These are phyloP conservation scores for Smutsia gigantea DNA, from an alignment of 2,797 vertebrate genomes.

Conservation along the genomic window DNA sequence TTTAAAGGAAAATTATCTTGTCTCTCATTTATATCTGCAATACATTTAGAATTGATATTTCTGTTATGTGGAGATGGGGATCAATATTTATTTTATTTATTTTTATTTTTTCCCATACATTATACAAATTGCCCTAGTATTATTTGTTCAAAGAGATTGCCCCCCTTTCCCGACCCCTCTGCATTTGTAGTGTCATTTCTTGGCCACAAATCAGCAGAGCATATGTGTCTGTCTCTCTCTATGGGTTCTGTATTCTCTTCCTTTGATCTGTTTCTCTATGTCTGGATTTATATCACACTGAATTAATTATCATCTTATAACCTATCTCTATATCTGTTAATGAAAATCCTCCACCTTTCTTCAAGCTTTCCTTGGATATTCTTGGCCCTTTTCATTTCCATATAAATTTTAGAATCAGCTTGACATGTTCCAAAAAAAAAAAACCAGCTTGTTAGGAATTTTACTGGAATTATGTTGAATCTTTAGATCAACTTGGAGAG, in stretches of 20 bases:
- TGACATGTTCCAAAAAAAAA: not conserved
- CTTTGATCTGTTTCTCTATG: not conserved
- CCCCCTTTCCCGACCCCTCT: not conserved
- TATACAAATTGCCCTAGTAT: not conserved
- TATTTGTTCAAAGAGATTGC: not conserved
- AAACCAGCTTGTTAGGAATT: not conserved
- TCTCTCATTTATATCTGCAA: not conserved
- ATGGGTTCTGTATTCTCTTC: not conserved
- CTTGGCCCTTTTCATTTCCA: not conserved
- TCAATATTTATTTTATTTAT: not conserved
- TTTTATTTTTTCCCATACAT: not conserved
- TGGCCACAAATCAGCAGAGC: not conserved
- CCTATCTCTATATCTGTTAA: not conserved
- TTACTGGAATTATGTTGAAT: not conserved
- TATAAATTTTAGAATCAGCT: not conserved
- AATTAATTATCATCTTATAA: conserved; percentile 21
- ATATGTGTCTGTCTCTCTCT: not conserved
- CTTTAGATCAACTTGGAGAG: not conserved
- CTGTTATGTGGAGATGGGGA: not conserved
- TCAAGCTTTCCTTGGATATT: not conserved
- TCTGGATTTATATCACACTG: not conserved
- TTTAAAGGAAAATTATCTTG: not conserved
- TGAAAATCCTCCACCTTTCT: not conserved
- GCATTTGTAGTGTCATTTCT: not conserved
- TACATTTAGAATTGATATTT: not conserved